A percentile compares a stretch with the other conserved stretches of the same genome.
These are phyloP conservation scores for Linnaemya vulpina DNA, from an alignment of 2,888 invertebrate species.

Conservation along the genomic window DNA sequence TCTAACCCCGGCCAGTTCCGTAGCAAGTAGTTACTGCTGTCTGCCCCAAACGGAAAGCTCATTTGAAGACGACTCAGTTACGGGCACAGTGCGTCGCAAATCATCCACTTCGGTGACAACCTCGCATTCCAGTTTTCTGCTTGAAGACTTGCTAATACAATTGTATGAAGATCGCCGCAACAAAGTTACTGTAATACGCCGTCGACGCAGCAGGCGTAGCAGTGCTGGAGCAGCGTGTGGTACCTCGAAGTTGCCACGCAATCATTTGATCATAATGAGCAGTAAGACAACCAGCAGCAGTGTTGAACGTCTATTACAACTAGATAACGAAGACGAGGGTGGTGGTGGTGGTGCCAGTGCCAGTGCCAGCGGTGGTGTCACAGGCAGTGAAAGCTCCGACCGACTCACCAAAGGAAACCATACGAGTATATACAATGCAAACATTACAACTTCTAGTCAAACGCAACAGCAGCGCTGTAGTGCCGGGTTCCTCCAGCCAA, in stretches of 20 bases:
- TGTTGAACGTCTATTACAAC: slow-evolving; percentile 75
- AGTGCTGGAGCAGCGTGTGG: slow-evolving; percentile 71
- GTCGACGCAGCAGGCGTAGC: slow-evolving; percentile 73
- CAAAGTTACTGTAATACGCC: slow-evolving; percentile 79
- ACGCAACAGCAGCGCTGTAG: slow-evolving; percentile 70
- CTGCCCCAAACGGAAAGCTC: slow-evolving; percentile 72
- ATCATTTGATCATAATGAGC: slow-evolving; percentile 76
- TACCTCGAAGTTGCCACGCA: slow-evolving; percentile 67
- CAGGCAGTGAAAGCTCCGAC: slow-evolving; percentile 72
- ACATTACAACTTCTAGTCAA: slow-evolving; percentile 71
- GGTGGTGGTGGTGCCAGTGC: neutral
- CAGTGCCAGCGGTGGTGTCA: slow-evolving; percentile 63
- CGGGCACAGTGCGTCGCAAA: slow-evolving; percentile 76
- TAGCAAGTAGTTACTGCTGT: slow-evolving; percentile 73
- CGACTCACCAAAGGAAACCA: slow-evolving; percentile 71
- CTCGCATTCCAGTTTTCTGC: slow-evolving; percentile 76
- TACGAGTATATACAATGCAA: slow-evolving; percentile 70
- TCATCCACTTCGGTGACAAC: slow-evolving; percentile 74
- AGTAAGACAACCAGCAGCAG: slow-evolving; percentile 74
- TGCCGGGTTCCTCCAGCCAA: slow-evolving; percentile 74
- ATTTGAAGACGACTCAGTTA: slow-evolving; percentile 72
- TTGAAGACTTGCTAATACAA: slow-evolving; percentile 81
- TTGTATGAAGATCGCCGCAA: slow-evolving; percentile 82
- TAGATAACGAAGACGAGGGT: slow-evolving; percentile 70
- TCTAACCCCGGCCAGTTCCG: slow-evolving; percentile 72